Evolutionary conservation across 2,888 invertebrate genomes (phyloP).

Genomic region (Aplocera efformata): DNA sequence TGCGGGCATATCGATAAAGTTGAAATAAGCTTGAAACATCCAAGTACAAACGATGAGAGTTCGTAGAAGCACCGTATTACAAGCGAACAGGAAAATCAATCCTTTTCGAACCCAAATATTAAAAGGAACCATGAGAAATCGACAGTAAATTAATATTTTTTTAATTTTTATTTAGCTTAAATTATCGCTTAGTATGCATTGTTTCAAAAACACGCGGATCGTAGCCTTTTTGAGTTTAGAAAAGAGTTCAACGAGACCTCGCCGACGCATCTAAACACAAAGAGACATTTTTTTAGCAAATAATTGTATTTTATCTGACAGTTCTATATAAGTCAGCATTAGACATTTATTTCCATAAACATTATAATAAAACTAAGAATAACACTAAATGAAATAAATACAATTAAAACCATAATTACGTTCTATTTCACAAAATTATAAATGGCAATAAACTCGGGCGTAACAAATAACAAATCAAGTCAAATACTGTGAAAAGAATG

Average conservation of each 20-base stretch:
- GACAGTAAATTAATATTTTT: too few relatives aligned
- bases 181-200: too few relatives aligned
- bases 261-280: slow-evolving; percentile 29
- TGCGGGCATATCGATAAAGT: not conserved
- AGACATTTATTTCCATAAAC: slow-evolving; percentile 5
- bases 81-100: slow-evolving; percentile 8
- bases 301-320: too few relatives aligned
- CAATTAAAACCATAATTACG: too few relatives aligned
- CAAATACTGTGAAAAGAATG: slow-evolving; percentile 36
- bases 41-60: not conserved
- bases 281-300: not conserved
- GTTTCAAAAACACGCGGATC: too few relatives aligned
- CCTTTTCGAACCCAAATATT: not conserved
- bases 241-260: slow-evolving; percentile 46
- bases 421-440: too few relatives aligned
- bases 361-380: slow-evolving; percentile 25
- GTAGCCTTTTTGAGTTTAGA: slow-evolving; percentile 32
- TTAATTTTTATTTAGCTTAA: too few relatives aligned
- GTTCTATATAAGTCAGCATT: too few relatives aligned
- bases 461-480: slow-evolving; percentile 28
- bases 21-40: not conserved
- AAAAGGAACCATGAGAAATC: not conserved
- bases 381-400: too few relatives aligned
- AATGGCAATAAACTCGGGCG: slow-evolving; percentile 23
- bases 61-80: slow-evolving; percentile 1